phyloP scores from a whole-genome alignment of 2,113 vertebrate species.

The Barbus barbus region DNA sequence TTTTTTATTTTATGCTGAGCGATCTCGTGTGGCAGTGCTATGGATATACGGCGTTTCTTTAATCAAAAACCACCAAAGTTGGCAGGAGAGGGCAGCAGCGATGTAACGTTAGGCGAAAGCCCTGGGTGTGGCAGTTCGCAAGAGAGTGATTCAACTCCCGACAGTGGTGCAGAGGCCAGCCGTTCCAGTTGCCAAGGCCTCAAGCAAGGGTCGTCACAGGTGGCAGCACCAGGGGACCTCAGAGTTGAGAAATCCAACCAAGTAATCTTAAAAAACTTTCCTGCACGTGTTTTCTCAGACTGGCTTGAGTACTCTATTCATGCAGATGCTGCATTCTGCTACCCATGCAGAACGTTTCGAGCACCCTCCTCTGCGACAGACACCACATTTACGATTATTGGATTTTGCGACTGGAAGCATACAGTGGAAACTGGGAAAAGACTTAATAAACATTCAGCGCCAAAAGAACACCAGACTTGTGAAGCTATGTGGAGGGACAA shows the following conservation, averaged over 20 bases:
- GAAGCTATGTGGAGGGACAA: not conserved
- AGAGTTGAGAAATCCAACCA: not conserved
- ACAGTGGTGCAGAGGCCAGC: no score
- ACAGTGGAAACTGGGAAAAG: constrained; percentile 9
- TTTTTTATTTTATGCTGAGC: no score
- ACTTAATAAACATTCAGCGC: constrained; percentile 26
- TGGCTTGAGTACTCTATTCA: constrained; percentile 1
- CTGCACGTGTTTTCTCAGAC: not conserved
- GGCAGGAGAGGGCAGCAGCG: no score
- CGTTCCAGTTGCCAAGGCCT: not conserved
- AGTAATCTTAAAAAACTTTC: not conserved
- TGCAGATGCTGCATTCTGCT: constrained; percentile 24
- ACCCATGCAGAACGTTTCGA: constrained; percentile 21
- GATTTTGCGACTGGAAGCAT: constrained; percentile 14
- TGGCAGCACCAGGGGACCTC: not conserved
- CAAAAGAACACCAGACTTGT: constrained; percentile 22
- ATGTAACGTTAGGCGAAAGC: no score
- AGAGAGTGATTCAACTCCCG: no score
- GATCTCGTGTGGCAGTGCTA: no score
- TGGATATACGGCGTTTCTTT: no score
- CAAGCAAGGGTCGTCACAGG: not conserved
- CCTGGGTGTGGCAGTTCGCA: no score
- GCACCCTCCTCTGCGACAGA: not conserved
- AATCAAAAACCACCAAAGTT: no score
- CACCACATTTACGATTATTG: not conserved